Conservation (phyloP, 2,888 invertebrate species). For the Empis livida region DNA sequence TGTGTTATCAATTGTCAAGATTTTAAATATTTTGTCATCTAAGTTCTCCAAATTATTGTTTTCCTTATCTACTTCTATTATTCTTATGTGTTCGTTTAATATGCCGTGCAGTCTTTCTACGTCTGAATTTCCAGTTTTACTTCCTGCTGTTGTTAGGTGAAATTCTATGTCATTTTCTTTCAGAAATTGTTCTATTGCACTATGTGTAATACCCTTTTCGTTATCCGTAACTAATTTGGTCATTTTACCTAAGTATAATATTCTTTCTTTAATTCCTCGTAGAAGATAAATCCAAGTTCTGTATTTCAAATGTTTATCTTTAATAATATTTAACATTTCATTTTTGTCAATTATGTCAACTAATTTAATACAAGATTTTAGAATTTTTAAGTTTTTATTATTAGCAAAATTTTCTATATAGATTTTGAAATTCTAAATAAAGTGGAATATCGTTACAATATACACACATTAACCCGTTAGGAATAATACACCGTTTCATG, state of each 20-base stretch:
- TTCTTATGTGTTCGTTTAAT: slow-evolving; percentile 8
- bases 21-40: too few relatives aligned
- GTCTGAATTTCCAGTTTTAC: slow-evolving; percentile 8
- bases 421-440: slow-evolving; percentile 6
- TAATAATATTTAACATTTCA: slow-evolving; percentile 2
- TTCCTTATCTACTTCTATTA: slow-evolving; percentile 1
- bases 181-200: slow-evolving; percentile 2
- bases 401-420: slow-evolving; percentile 7
- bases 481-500: slow-evolving; percentile 3
- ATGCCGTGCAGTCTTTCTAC: slow-evolving; percentile 7
- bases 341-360: slow-evolving; percentile 3
- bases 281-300: slow-evolving; percentile 5
- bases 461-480: slow-evolving; percentile 9
- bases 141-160: slow-evolving; percentile 5
- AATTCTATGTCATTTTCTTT: slow-evolving; percentile 3
- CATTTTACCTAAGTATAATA: slow-evolving; percentile 4
- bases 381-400: not conserved
- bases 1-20: too few relatives aligned
- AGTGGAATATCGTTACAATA: slow-evolving; percentile 4
- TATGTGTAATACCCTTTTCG: slow-evolving; percentile 2
- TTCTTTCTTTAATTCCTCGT: slow-evolving; percentile 1
- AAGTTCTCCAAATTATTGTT: not conserved
- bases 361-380: slow-evolving; percentile 1
- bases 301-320: slow-evolving; percentile 5
- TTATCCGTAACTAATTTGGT: not conserved